Evolutionary conservation across 2,888 invertebrate species (phyloP).

Genomic region (Panzeria rudis): DNA sequence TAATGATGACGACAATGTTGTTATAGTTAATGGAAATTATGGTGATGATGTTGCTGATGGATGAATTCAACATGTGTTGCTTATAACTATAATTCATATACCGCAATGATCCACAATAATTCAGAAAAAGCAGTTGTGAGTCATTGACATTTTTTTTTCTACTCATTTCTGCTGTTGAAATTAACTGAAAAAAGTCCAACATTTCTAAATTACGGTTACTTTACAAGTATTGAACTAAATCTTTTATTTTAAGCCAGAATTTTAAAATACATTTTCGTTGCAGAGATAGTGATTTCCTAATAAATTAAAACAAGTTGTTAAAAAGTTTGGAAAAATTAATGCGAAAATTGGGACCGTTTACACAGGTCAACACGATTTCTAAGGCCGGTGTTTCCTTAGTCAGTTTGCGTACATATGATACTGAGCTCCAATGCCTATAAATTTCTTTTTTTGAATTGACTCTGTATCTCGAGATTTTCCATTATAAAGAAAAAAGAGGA

Average conservation of each 20-base stretch:
- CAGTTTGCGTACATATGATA: too few relatives aligned
- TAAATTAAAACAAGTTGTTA: background rate
- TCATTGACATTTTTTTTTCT: conserved; percentile 48
- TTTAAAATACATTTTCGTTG: conserved; percentile 8
- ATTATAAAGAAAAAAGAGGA: too few relatives aligned
- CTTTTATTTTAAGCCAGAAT: conserved; percentile 20
- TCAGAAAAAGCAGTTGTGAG: conserved; percentile 49
- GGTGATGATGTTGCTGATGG: conserved; percentile 38
- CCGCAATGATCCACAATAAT: conserved; percentile 49
- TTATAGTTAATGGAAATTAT: conserved; percentile 27
- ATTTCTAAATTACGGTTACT: conserved; percentile 45
- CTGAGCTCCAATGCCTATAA: too few relatives aligned
- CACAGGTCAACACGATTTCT: too few relatives aligned
- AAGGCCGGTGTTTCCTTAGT: too few relatives aligned
- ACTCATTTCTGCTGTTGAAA: conserved; percentile 24
- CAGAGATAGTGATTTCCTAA: background rate
- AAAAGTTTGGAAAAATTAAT: too few relatives aligned
- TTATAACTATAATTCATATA: conserved; percentile 45
- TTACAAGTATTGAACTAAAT: conserved; percentile 29
- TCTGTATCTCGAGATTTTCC: too few relatives aligned
- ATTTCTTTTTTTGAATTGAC: too few relatives aligned
- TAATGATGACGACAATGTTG: conserved; percentile 42
- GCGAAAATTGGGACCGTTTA: too few relatives aligned
- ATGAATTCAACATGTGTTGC: conserved; percentile 66
- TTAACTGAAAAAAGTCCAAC: background rate